Percentiles rank a stretch among this genome's conserved stretches.
Evolutionary conservation across 2,888 invertebrate genomes (phyloP).

Genomic region (Biston betularia): DNA sequence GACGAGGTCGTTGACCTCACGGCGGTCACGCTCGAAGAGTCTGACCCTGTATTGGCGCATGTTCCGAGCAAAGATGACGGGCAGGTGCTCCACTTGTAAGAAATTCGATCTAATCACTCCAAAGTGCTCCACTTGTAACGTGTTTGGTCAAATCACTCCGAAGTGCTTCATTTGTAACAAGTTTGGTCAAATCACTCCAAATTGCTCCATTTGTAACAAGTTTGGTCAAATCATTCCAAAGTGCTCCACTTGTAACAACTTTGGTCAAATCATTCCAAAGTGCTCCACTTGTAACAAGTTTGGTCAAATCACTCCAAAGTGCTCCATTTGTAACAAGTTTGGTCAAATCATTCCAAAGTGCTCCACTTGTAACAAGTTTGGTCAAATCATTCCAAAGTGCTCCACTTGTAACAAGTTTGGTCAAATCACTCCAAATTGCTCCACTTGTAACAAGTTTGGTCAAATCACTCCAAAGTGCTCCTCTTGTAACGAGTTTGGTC

Average conservation of each 20-base stretch:
- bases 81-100: slow-evolving; percentile 80
- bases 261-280: neutral
- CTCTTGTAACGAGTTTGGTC: no score
- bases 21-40: slow-evolving; percentile 88
- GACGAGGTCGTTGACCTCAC: slow-evolving; percentile 97
- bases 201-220: neutral
- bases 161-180: neutral
- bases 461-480: neutral
- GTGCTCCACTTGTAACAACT: neutral
- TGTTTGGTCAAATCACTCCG: neutral
- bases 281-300: neutral
- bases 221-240: slow-evolving; percentile 1
- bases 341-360: neutral
- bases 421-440: neutral
- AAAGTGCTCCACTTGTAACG: slow-evolving; percentile 38
- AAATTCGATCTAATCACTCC: neutral
- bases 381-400: neutral
- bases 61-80: slow-evolving; percentile 79
- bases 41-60: slow-evolving; percentile 61
- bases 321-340: neutral
- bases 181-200: slow-evolving; percentile 2
- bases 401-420: neutral
- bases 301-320: neutral
- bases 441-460: neutral
- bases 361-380: neutral